Conservation (phyloP, 2,888 invertebrate species). For the Pseudococcus longispinus region DNA sequence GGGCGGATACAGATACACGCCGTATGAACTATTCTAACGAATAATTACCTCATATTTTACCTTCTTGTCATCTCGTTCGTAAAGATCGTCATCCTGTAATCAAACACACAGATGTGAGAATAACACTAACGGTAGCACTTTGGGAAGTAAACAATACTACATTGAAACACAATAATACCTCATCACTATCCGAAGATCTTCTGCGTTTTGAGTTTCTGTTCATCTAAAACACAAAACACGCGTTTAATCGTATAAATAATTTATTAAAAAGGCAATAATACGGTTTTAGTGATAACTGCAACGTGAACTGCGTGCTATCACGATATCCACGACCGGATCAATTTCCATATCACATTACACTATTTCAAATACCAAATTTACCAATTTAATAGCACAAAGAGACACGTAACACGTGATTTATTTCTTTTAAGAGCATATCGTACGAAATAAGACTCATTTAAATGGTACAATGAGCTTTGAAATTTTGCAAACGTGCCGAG, state of each 20-base stretch:
- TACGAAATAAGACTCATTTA: not conserved
- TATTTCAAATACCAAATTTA: not conserved
- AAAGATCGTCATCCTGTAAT: slow-evolving; percentile 39
- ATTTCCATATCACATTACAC: not conserved
- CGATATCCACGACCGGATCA: not conserved
- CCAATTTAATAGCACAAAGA: not conserved
- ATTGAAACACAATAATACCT: slow-evolving; percentile 25
- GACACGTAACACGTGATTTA: not conserved
- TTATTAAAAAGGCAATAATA: not conserved
- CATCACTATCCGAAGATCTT: slow-evolving; percentile 56
- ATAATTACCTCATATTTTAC: slow-evolving; percentile 46
- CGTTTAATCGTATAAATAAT: not conserved
- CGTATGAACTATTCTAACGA: not conserved
- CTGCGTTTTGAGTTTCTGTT: slow-evolving; percentile 57
- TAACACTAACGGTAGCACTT: not conserved
- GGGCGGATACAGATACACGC: not conserved
- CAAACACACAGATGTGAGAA: not conserved
- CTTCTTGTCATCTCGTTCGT: slow-evolving; percentile 26
- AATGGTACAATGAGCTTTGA: not conserved
- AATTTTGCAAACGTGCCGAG: slow-evolving; percentile 36
- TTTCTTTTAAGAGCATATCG: not conserved
- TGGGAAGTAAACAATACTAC: not conserved
- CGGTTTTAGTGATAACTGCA: not conserved
- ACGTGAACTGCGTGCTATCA: not conserved
- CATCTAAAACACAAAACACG: slow-evolving; percentile 33